These are phyloP conservation scores for Lapara coniferarum DNA, from an alignment of 2,888 invertebrate genomes.

Conservation along the genomic window DNA sequence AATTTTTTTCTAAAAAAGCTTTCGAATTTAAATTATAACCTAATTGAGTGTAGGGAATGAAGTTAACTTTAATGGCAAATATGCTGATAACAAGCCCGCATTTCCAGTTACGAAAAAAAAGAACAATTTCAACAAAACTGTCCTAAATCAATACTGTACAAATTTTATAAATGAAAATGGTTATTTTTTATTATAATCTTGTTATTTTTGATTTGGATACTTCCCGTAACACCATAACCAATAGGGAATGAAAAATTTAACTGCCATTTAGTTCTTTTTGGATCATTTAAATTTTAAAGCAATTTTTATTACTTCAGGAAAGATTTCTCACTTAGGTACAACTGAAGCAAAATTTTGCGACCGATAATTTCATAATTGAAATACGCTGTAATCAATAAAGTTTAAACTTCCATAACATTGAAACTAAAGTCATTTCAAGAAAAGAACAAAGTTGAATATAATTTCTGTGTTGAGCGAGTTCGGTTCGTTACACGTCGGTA, in stretches of 20 bases:
- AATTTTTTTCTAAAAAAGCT: no score
- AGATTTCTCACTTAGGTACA: neutral
- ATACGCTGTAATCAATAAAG: slow-evolving; percentile 21
- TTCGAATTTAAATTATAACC: no score
- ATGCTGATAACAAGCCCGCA: no score
- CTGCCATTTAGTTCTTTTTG: neutral
- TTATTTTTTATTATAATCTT: no score
- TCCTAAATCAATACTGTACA: no score
- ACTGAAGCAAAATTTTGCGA: neutral
- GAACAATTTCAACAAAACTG: no score
- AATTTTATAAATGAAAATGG: no score
- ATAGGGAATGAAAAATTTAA: neutral
- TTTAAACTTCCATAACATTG: slow-evolving; percentile 7
- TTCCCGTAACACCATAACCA: no score
- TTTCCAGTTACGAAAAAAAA: no score
- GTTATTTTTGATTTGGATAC: no score
- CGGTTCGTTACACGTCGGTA: slow-evolving; percentile 53
- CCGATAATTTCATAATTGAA: slow-evolving; percentile 1
- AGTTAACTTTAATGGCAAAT: no score
- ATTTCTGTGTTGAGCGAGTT: slow-evolving; percentile 53
- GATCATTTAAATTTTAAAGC: neutral
- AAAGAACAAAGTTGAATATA: slow-evolving; percentile 54
- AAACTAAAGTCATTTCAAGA: slow-evolving; percentile 39
- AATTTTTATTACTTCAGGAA: neutral
- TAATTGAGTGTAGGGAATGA: no score